Base-by-base conservation (phyloP, 2,113 vertebrate species). In the Toxotes jaculatrix region DNA sequence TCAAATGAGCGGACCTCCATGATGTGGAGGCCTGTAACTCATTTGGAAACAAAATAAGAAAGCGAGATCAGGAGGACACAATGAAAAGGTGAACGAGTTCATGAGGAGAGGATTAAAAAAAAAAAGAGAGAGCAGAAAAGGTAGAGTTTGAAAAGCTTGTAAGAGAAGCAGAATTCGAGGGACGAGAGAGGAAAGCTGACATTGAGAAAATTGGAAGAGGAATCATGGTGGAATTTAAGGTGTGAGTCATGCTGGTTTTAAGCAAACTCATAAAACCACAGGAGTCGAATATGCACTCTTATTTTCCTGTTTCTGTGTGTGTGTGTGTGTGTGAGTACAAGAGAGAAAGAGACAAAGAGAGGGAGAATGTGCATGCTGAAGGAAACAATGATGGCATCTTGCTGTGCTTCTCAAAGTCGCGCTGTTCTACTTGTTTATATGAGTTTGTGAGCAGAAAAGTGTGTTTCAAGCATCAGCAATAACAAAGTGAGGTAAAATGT, bases 161-260 rank as follows among this genome's bases (percentile, higher is more conserved):
- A 59, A 42, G n/a, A 62, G 34, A 56, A 49, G 57, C 5, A 56
- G 5, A 66, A 56, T 14, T 27, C 0, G 31, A 32, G 11, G 9
- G 67, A 8, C 51, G n/a, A 67, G 36, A 40, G 10, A 73, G 60
- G 53, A 88, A 55, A 74, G 64, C 77, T 82, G 75, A 86, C 73
- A 49, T 51, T 27, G 64, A 77, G 65, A 82, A 53, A 73, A 67
- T 13, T 77, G 16, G 79, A 63, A 23, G 56, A 40, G 79, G 56
- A 76, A 80, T 79, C 7, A 1, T 23, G 63, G 13, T 66, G 83
- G 85, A 92, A 88, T 88, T 91, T 82, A 87, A 92, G 88, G 88
- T 93, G 87, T 79, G 87, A 92, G 77, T 92, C 90, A 93, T 67
- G 85, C 89, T 92, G 87, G 84, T 90, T 88, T 88, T 87, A 83